These are phyloP conservation scores for Ophion ventricosus DNA, from an alignment of 2,888 invertebrate genomes.

Conservation along the genomic window DNA sequence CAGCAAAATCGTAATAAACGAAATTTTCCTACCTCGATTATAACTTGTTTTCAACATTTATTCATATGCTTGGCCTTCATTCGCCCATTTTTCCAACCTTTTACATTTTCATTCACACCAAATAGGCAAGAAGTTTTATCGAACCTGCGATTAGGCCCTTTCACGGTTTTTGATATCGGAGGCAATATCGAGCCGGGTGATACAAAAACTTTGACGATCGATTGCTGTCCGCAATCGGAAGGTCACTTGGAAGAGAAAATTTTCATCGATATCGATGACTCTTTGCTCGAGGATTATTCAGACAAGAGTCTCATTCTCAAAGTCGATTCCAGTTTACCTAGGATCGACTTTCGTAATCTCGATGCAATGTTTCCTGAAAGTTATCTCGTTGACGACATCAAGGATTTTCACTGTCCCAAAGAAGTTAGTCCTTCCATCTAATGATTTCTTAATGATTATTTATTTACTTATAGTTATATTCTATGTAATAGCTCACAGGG, in stretches of 20 bases:
- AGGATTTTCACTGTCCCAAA: conserved; percentile 84
- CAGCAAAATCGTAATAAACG: conserved; percentile 66
- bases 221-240: conserved; percentile 78
- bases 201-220: conserved; percentile 78
- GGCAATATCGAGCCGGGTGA: conserved; percentile 80
- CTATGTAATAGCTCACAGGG: too few species aligned
- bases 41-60: background rate
- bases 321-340: conserved; percentile 85
- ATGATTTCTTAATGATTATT: background rate
- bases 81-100: background rate
- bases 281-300: conserved; percentile 83
- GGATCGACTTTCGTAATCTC: conserved; percentile 85
- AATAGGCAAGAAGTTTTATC: conserved; percentile 14
- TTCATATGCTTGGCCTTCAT: background rate
- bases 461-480: background rate
- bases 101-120: background rate
- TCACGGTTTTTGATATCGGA: conserved; percentile 78
- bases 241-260: conserved; percentile 80
- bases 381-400: conserved; percentile 84
- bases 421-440: conserved; percentile 73
- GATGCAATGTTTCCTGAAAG: conserved; percentile 86
- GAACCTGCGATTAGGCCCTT: conserved; percentile 78
- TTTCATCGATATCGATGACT: conserved; percentile 79
- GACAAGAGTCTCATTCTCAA: conserved; percentile 84
- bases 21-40: background rate